Conservation (phyloP, 2,113 vertebrate species). For the Corvus moneduloides region DNA sequence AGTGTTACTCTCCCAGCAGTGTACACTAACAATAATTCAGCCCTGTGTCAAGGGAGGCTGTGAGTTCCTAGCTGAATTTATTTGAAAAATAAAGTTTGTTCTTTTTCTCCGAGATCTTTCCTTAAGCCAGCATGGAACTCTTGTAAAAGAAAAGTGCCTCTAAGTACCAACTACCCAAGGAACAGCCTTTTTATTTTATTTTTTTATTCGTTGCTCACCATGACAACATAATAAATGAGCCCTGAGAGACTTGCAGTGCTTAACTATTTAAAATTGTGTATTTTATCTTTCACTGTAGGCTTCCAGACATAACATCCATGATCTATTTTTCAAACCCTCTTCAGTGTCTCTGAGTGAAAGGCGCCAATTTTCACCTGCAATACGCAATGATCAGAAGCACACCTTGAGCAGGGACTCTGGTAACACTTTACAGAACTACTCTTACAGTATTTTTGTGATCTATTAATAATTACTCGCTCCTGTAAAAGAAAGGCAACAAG, state of each 20-base stretch:
- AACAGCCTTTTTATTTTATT: slow-evolving; percentile 66
- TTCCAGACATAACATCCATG: slow-evolving; percentile 58
- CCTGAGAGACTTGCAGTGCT: slow-evolving; percentile 53
- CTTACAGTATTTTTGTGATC: slow-evolving; percentile 37
- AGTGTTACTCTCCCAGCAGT: slow-evolving; percentile 58
- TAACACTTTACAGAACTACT: slow-evolving; percentile 34
- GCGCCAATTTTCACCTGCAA: slow-evolving; percentile 36
- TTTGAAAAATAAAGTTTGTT: slow-evolving; percentile 71
- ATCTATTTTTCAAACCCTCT: slow-evolving; percentile 41
- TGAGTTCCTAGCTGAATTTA: slow-evolving; percentile 68
- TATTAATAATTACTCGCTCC: slow-evolving; percentile 65
- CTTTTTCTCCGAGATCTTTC: slow-evolving; percentile 65
- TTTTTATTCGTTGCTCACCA: slow-evolving; percentile 71
- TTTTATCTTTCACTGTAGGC: slow-evolving; percentile 55
- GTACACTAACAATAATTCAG: slow-evolving; percentile 66
- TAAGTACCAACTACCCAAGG: slow-evolving; percentile 70
- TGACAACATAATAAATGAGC: slow-evolving; percentile 75
- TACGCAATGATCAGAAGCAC: slow-evolving; percentile 29
- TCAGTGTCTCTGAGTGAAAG: slow-evolving; percentile 58
- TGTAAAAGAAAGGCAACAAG: slow-evolving; percentile 55
- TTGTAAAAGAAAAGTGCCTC: slow-evolving; percentile 74
- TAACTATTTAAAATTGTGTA: slow-evolving; percentile 64
- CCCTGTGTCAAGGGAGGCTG: slow-evolving; percentile 51
- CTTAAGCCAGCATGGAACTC: slow-evolving; percentile 73
- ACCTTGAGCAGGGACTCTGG: background rate